Percentiles rank a stretch among this genome's conserved stretches.
These are phyloP conservation scores for Lithobates pipiens DNA, from an alignment of 2,797 vertebrate genomes.

Conservation along the genomic window DNA sequence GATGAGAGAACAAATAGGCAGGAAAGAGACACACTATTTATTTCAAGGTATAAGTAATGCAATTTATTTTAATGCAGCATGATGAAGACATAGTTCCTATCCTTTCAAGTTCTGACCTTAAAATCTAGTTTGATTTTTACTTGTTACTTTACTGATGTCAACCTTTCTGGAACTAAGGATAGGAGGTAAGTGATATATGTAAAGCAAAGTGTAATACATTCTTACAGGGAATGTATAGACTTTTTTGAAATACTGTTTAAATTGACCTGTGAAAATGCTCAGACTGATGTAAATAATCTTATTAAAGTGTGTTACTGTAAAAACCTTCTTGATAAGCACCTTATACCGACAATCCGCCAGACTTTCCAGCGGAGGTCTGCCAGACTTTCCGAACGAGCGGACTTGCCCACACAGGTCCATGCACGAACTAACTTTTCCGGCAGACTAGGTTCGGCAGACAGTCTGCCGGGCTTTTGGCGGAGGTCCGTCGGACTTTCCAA, in stretches of 20 bases:
- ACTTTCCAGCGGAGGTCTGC: too few relatives aligned
- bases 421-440: too few relatives aligned
- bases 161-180: neutral
- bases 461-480: too few relatives aligned
- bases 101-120: constrained; percentile 41
- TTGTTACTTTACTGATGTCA: constrained; percentile 5
- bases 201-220: neutral
- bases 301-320: neutral
- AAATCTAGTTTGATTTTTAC: constrained; percentile 8
- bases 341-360: too few relatives aligned
- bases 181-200: neutral
- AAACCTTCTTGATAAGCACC: neutral
- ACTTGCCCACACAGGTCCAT: too few relatives aligned
- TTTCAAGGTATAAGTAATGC: constrained; percentile 33
- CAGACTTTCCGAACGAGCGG: too few relatives aligned
- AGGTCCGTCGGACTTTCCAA: too few relatives aligned
- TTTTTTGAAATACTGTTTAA: neutral
- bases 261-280: too few relatives aligned
- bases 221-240: neutral
- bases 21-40: constrained; percentile 52
- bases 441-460: too few relatives aligned
- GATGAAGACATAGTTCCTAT: constrained; percentile 46
- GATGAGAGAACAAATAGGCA: constrained; percentile 30
- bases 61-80: constrained; percentile 37
- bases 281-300: neutral